Conservation (phyloP, 2,797 vertebrate genomes). For the Melanotaenia trifasciata region DNA sequence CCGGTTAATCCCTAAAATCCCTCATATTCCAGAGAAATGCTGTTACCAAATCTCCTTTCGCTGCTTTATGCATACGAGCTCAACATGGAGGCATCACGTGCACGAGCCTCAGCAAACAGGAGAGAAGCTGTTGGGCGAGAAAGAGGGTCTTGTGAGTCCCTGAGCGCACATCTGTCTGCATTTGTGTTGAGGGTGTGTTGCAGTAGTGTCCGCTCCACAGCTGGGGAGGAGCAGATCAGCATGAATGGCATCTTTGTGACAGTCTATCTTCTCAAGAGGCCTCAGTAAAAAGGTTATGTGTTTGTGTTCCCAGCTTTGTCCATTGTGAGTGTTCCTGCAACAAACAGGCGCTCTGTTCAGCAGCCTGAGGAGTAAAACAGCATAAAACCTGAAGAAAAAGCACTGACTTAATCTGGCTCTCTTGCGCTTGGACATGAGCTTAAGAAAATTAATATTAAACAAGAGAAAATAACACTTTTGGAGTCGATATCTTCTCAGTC, state of each 20-base stretch:
- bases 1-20: slow-evolving; percentile 72
- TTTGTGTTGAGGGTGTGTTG: slow-evolving; percentile 10
- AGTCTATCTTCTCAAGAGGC: slow-evolving; percentile 68
- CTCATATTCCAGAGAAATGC: slow-evolving; percentile 66
- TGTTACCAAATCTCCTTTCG: slow-evolving; percentile 61
- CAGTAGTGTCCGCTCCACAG: slow-evolving; percentile 49
- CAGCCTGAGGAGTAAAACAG: slow-evolving; percentile 41
- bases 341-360: slow-evolving; percentile 67
- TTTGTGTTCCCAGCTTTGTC: slow-evolving; percentile 74
- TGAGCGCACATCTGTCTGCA: slow-evolving; percentile 40
- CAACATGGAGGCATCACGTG: slow-evolving; percentile 19
- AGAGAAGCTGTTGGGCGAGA: slow-evolving; percentile 25
- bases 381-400: slow-evolving; percentile 41
- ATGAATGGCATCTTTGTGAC: slow-evolving; percentile 77
- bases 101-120: slow-evolving; percentile 19
- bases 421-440: slow-evolving; percentile 22
- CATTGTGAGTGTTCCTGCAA: slow-evolving; percentile 60
- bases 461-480: slow-evolving; percentile 4
- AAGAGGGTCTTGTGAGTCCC: slow-evolving; percentile 23
- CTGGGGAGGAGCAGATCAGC: slow-evolving; percentile 55
- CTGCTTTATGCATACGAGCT: slow-evolving; percentile 8
- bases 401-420: slow-evolving; percentile 43
- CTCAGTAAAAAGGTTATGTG: slow-evolving; percentile 59
- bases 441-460: slow-evolving; percentile 6
- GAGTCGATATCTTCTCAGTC: background rate